Percentiles rank a stretch among this genome's conserved stretches.
phyloP scores from a whole-genome alignment of 2,113 vertebrate species.

The Mobula hypostoma region DNA sequence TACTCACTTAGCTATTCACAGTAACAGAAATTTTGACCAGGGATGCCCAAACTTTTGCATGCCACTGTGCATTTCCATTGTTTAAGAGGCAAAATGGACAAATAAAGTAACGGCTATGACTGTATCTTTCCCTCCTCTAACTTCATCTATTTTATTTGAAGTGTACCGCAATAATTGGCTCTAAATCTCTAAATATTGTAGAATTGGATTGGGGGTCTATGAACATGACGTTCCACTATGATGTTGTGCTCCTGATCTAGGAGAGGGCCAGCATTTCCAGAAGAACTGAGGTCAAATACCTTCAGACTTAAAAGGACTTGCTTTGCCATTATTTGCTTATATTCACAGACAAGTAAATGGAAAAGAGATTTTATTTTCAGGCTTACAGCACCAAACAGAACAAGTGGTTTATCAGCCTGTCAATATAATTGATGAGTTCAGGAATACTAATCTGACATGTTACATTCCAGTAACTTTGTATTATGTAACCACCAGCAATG shows the following conservation, averaged over 20 bases:
- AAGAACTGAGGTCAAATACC: constrained; percentile 79
- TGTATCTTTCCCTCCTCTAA: constrained; percentile 76
- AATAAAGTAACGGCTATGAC: constrained; percentile 80
- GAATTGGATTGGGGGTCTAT: constrained; percentile 93
- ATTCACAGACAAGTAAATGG: no score
- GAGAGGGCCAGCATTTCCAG: constrained; percentile 83
- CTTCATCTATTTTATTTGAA: constrained; percentile 79
- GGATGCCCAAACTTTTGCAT: no score
- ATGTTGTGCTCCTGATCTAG: constrained; percentile 79
- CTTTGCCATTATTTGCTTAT: no score
- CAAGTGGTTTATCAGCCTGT: not conserved
- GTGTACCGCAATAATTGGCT: constrained; percentile 78
- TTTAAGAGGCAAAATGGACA: constrained; percentile 93
- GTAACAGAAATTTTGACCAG: no score
- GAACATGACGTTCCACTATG: constrained; percentile 79
- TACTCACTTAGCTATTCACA: no score
- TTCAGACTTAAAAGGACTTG: constrained; percentile 66
- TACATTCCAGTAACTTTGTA: not conserved
- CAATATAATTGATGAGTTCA: no score
- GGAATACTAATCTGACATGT: not conserved
- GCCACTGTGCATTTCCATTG: constrained; percentile 69
- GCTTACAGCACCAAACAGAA: not conserved
- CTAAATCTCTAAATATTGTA: constrained; percentile 57
- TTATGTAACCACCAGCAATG: not conserved
- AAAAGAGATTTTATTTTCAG: no score